Conservation (phyloP, 2,113 vertebrate genomes). For the Chaetodon trifascialis region DNA sequence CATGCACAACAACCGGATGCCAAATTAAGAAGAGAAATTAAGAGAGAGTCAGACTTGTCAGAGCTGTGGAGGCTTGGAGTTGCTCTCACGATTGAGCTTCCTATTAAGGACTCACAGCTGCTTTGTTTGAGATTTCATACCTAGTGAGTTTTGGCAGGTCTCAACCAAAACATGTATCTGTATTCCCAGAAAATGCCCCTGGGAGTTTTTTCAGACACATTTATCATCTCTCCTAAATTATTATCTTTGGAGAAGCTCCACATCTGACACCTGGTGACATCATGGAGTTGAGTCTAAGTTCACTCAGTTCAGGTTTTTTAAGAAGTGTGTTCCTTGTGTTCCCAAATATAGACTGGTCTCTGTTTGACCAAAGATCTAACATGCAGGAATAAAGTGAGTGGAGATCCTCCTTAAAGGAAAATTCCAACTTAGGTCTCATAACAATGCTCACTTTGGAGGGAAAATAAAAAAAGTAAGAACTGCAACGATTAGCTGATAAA, state of each 20-base stretch:
- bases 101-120: constrained; percentile 37
- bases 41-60: constrained; percentile 28
- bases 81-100: constrained; percentile 27
- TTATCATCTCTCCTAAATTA: constrained; percentile 47
- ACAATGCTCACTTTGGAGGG: neutral
- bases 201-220: constrained; percentile 54
- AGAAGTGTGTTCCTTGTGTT: constrained; percentile 7
- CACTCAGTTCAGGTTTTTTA: constrained; percentile 13
- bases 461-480: neutral
- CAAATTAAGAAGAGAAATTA: constrained; percentile 44
- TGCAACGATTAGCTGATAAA: neutral
- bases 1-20: constrained; percentile 22
- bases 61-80: constrained; percentile 7
- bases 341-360: constrained; percentile 34
- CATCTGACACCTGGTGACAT: constrained; percentile 57
- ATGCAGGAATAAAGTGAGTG: constrained; percentile 1
- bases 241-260: constrained; percentile 56
- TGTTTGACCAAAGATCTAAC: constrained; percentile 19
- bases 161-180: constrained; percentile 48
- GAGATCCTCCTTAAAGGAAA: neutral
- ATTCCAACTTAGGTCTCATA: neutral
- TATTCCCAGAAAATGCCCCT: constrained; percentile 36
- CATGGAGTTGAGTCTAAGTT: constrained; percentile 30
- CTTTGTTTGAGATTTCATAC: constrained; percentile 35
- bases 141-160: constrained; percentile 40